phyloP scores from a whole-genome alignment of 2,797 vertebrate species.

The Morus bassanus region DNA sequence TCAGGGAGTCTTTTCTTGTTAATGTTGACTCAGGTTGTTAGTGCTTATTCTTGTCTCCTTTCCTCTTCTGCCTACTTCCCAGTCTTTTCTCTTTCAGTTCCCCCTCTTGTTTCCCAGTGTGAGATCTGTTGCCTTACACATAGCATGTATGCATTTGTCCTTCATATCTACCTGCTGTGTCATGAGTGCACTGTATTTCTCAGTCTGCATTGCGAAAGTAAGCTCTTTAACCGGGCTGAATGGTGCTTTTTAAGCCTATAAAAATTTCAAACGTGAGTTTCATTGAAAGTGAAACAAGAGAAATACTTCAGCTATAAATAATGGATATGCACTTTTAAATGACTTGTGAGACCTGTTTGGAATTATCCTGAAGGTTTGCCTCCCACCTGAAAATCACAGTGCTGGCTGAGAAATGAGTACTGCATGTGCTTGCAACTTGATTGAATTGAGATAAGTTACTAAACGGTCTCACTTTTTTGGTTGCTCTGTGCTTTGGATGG shows the following conservation, averaged over 20 bases:
- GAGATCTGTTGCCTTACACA: background rate
- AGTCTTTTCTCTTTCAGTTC: slow-evolving; percentile 58
- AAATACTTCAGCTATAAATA: slow-evolving; percentile 4
- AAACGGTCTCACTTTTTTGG: background rate
- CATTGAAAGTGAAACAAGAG: background rate
- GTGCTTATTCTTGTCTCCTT: slow-evolving; percentile 54
- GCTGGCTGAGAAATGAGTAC: background rate
- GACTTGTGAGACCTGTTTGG: background rate
- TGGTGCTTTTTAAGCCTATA: background rate
- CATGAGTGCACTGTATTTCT: background rate
- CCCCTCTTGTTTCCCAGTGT: background rate
- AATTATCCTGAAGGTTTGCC: background rate
- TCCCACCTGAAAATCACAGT: background rate
- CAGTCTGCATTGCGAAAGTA: background rate
- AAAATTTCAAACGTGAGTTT: background rate
- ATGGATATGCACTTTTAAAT: background rate
- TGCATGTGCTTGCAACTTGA: background rate
- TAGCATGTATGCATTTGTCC: background rate
- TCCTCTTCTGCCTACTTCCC: slow-evolving; percentile 45
- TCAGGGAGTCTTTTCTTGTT: slow-evolving; percentile 64
- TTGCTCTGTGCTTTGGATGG: background rate
- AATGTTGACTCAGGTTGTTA: slow-evolving; percentile 68
- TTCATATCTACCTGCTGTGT: background rate
- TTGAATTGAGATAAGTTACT: background rate
- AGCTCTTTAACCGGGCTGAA: background rate